Percentiles rank a stretch among this genome's conserved stretches.
These are phyloP conservation scores for Chiloscyllium punctatum DNA, from an alignment of 2,797 vertebrate genomes.

Conservation along the genomic window DNA sequence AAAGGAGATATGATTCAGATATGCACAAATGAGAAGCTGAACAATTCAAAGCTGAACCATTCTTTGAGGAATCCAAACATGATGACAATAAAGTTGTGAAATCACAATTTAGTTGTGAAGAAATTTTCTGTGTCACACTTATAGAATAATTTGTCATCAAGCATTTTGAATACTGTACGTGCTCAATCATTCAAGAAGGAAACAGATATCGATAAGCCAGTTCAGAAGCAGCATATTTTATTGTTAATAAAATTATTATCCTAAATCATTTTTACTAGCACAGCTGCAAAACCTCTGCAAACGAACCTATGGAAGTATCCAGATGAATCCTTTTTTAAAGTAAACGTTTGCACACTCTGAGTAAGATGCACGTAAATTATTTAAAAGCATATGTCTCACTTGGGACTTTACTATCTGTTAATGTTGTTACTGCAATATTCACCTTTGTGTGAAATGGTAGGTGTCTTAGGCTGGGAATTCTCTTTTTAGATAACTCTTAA, in stretches of 20 bases:
- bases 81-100: neutral
- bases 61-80: neutral
- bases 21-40: neutral
- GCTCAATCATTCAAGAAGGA: neutral
- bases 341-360: constrained; percentile 68
- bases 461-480: neutral
- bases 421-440: constrained; percentile 47
- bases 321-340: constrained; percentile 62
- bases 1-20: neutral
- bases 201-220: neutral
- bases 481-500: neutral
- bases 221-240: neutral
- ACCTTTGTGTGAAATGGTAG: neutral
- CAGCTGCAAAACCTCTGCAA: neutral
- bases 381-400: constrained; percentile 71
- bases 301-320: constrained; percentile 47
- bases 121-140: neutral
- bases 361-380: constrained; percentile 70
- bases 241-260: neutral
- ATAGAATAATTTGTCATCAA: neutral
- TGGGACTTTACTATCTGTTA: constrained; percentile 65
- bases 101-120: neutral
- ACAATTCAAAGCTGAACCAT: neutral
- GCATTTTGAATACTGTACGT: neutral
- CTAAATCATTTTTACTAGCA: neutral